Base-by-base conservation (phyloP, 2,797 vertebrate genomes). In the Odontamblyopus rebecca region DNA sequence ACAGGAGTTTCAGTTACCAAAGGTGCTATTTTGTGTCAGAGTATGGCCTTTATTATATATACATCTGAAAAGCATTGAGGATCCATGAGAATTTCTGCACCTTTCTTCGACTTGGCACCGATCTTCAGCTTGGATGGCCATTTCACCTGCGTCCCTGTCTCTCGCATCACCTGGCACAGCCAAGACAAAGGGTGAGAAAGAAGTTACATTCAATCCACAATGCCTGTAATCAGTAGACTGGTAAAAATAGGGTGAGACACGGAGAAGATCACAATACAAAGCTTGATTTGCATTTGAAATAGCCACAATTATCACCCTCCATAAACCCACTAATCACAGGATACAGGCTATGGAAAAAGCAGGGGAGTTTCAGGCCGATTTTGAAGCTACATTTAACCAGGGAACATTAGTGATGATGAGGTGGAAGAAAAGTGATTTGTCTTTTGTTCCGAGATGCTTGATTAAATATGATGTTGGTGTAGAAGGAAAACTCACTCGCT, bases 71-170 rank as follows among this genome's bases (percentile, higher is more conserved):
- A 32, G 15, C 67, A 62, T 1, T 41, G 44, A 48, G 29, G 59
- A 68, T 23, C 5, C 13, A 8, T 53, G 18, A 56, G 6, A 38
- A 51, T 59, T 41, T 68, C 26, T 61, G 65, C 81, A 95, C 94
- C 94, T 94, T 95, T 95, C 87, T 95, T 95, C 76, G 94, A 95
- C 79, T 95, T 95, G 53, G 94, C 94, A 60, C 94, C 94, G 51
- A 95, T 94, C 86, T 95, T 95, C 75, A 95, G 88, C 72, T 95
- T 95, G 72, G 94, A 95, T 0, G 94, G 94, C 94, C 94, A 95
- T 92, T 95, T 95, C 89, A 95, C 94, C 92, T 93, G 91, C 51
- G 94, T 94, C 91, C 90, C 79, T 57, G 93, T 95, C 86, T 95
- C 93, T 80, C 74, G 91, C 93, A 94, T 94, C 86, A 95, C 93